Conservation (phyloP, 2,797 vertebrate genomes). For the Pristis pectinata region DNA sequence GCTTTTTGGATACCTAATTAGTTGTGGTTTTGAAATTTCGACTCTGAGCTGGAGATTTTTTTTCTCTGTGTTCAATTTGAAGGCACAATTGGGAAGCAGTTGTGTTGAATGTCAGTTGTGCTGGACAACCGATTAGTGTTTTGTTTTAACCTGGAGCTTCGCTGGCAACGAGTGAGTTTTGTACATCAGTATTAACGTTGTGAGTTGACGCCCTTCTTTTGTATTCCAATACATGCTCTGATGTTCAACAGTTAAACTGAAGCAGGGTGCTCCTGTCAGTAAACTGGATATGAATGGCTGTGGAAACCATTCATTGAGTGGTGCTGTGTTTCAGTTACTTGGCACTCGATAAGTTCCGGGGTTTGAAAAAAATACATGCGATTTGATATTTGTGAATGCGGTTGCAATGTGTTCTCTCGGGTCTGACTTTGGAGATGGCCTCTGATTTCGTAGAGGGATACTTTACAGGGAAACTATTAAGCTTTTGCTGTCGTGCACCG, state of each 20-base stretch:
- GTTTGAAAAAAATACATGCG: neutral
- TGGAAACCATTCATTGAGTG: neutral
- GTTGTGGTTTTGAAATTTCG: neutral
- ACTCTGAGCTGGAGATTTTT: neutral
- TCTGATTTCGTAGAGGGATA: neutral
- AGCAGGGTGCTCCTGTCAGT: neutral
- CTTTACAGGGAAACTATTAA: neutral
- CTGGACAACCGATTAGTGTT: neutral
- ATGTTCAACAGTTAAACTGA: neutral
- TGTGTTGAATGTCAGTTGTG: neutral
- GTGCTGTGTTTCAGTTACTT: too few relatives aligned
- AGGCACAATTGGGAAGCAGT: neutral
- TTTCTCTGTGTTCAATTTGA: neutral
- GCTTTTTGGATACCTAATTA: neutral
- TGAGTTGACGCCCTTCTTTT: neutral
- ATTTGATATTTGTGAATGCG: neutral
- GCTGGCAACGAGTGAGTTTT: neutral
- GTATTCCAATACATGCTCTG: neutral
- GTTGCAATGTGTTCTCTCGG: too few relatives aligned
- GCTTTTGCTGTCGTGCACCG: neutral
- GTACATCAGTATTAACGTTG: neutral
- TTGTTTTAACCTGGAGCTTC: too few relatives aligned
- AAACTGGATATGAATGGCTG: neutral
- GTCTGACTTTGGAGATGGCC: too few relatives aligned
- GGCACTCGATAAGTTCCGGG: neutral